phyloP scores from a whole-genome alignment of 2,113 vertebrate genomes.

The Rhipidura dahli region DNA sequence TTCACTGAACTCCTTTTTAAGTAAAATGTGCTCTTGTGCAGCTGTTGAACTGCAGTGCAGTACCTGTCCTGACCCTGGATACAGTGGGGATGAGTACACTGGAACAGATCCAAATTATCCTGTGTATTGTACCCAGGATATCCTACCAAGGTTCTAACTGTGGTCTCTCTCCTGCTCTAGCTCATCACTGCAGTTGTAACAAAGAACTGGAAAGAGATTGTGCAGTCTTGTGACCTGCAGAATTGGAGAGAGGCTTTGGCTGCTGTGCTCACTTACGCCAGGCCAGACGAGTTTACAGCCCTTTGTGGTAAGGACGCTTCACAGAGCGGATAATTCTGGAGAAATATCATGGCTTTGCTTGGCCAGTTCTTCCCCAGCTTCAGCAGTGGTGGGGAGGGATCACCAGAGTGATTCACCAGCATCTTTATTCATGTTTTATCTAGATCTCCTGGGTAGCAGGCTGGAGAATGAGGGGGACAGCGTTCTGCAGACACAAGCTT shows the following conservation, averaged over 20 bases:
- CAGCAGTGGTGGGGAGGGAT: neutral
- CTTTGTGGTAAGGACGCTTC: conserved; percentile 83
- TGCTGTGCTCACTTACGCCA: conserved; percentile 92
- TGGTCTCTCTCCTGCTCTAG: conserved; percentile 61
- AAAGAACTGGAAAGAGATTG: conserved; percentile 91
- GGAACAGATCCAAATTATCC: neutral
- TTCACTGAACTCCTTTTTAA: neutral
- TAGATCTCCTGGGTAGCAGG: conserved; percentile 87
- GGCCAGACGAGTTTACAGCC: conserved; percentile 88
- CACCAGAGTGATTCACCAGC: neutral
- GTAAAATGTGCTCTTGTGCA: neutral
- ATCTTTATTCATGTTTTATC: neutral
- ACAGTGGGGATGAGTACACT: neutral
- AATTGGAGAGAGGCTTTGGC: conserved; percentile 95
- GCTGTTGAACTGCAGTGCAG: neutral
- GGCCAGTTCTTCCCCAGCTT: neutral
- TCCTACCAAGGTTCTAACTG: neutral
- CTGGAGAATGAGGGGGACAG: conserved; percentile 83
- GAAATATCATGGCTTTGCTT: neutral
- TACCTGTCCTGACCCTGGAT: neutral
- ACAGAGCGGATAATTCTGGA: neutral
- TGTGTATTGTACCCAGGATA: neutral
- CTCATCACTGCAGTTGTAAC: conserved; percentile 94
- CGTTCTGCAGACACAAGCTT: conserved; percentile 84
- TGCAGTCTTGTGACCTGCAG: conserved; percentile 90